These are phyloP conservation scores for Mirza zaza DNA, from an alignment of 2,113 vertebrate species.

Conservation along the genomic window DNA sequence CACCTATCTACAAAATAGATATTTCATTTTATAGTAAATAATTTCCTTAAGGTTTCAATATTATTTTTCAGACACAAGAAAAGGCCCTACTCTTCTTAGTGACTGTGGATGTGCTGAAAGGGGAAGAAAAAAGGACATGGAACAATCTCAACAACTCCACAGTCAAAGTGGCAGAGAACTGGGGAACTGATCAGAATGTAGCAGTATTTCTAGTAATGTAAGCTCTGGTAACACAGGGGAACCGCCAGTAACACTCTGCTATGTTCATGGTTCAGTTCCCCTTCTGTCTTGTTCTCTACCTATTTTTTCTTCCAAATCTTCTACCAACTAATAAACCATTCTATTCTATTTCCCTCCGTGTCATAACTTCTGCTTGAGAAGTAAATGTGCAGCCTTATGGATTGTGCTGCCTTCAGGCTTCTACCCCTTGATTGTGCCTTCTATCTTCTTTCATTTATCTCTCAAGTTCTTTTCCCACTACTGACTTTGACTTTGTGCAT, in stretches of 20 bases:
- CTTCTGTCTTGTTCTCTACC: neutral
- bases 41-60: neutral
- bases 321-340: neutral
- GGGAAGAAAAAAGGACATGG: neutral
- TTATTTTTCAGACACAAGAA: conserved; percentile 14
- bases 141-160: neutral
- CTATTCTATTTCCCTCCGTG: neutral
- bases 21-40: neutral
- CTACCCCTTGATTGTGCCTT: neutral
- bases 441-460: neutral
- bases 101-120: neutral
- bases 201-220: neutral
- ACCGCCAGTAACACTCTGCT: neutral
- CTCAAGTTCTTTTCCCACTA: neutral
- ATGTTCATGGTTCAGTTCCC: neutral
- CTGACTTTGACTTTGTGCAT: neutral
- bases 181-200: neutral
- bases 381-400: neutral
- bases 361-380: neutral
- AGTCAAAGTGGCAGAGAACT: neutral
- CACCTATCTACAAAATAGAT: neutral
- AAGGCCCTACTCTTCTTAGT: neutral
- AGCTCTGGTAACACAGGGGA: neutral
- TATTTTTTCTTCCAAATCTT: neutral
- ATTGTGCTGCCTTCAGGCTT: neutral